Conservation (phyloP, 1,140 invertebrate genomes). For the Dendroctonus ponderosae region DNA sequence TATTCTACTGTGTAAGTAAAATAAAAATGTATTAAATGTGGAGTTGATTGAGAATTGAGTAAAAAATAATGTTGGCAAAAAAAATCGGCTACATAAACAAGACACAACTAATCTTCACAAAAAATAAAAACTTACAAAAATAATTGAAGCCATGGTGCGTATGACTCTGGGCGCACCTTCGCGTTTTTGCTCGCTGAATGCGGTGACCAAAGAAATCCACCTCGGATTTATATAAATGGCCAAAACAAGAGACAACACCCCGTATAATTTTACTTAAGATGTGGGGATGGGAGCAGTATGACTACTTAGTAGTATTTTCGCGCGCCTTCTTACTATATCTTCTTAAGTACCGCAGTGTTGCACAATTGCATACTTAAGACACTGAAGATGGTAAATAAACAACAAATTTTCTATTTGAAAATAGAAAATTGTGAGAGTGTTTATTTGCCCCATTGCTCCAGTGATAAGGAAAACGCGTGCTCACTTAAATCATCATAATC, state of each 20-base stretch:
- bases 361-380: no score
- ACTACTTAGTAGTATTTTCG: conserved; percentile 19
- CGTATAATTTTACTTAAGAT: conserved; percentile 20
- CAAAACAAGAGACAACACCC: conserved; percentile 31
- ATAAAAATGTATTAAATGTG: not conserved
- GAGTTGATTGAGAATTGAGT: not conserved
- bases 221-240: conserved; percentile 39
- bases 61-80: not conserved
- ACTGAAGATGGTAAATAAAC: no score
- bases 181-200: conserved; percentile 32
- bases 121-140: conserved; percentile 41
- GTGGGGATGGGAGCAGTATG: conserved; percentile 5
- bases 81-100: not conserved
- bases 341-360: no score
- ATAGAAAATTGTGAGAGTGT: no score
- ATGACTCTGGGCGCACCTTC: conserved; percentile 32
- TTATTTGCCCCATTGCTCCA: no score
- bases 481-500: no score
- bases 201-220: conserved; percentile 28
- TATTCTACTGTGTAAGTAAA: not conserved
- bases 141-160: conserved; percentile 44
- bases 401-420: no score
- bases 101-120: not conserved
- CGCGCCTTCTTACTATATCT: conserved; percentile 21
- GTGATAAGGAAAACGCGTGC: no score